phyloP scores from a whole-genome alignment of 2,797 vertebrate species.

The Florisuga fusca region DNA sequence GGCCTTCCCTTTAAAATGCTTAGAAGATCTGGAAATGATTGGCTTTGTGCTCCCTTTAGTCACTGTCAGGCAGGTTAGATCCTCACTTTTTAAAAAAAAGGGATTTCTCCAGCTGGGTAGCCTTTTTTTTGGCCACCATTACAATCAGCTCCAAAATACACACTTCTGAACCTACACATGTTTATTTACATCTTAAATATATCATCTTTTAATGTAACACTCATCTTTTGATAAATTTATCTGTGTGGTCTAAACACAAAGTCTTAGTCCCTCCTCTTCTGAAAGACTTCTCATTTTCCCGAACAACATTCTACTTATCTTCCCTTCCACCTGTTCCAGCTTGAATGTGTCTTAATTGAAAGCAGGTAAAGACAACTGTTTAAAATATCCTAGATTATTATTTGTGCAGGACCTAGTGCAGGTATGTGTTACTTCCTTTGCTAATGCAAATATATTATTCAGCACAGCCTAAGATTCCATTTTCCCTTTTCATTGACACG shows the following conservation, averaged over 20 bases:
- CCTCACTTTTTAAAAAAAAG: background rate
- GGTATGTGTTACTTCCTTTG: background rate
- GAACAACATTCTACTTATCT: background rate
- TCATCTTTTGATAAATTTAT: background rate
- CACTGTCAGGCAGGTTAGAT: background rate
- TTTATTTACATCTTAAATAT: background rate
- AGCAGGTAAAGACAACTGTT: background rate
- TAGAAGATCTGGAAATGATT: background rate
- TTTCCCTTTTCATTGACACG: background rate
- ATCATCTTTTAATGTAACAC: background rate
- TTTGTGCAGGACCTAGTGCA: background rate
- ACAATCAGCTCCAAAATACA: background rate
- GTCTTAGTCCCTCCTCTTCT: background rate
- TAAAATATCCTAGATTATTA: background rate
- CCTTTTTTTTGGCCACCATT: background rate
- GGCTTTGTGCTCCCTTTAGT: background rate
- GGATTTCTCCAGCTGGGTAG: background rate
- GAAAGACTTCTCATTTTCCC: background rate
- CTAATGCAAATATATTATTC: background rate
- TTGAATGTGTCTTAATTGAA: background rate
- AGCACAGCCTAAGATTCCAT: background rate
- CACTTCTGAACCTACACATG: background rate
- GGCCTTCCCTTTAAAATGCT: background rate
- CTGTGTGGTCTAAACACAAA: background rate
- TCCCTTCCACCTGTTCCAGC: background rate